Evolutionary conservation across 2,888 invertebrate genomes (phyloP).

Genomic region (Bellardia pandia): DNA sequence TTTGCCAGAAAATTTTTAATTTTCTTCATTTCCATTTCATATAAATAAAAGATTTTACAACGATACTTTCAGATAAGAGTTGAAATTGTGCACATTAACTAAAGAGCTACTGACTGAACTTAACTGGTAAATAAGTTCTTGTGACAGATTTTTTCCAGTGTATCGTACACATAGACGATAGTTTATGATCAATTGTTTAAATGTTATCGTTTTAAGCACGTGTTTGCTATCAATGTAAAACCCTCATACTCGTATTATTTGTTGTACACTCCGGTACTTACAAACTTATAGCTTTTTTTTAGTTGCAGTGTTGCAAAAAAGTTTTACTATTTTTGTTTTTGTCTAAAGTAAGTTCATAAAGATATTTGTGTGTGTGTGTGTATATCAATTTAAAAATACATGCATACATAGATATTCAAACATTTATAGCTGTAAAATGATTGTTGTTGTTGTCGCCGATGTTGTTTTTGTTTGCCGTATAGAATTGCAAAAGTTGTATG

Average conservation of each 20-base stretch:
- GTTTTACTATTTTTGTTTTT: background rate
- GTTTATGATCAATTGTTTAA: slow-evolving; percentile 57
- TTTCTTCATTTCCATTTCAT: no score
- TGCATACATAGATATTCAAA: background rate
- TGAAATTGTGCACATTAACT: no score
- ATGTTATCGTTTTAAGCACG: slow-evolving; percentile 71
- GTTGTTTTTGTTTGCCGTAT: background rate
- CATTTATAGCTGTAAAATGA: slow-evolving; percentile 51
- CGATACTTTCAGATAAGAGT: no score
- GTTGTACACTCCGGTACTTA: slow-evolving; percentile 16
- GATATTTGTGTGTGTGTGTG: background rate
- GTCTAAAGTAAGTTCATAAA: background rate
- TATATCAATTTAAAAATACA: slow-evolving; percentile 5
- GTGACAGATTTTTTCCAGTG: slow-evolving; percentile 1
- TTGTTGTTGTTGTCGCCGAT: slow-evolving; percentile 7
- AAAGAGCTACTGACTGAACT: no score
- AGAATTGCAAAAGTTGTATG: slow-evolving; percentile 59
- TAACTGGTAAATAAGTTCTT: background rate
- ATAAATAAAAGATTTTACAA: no score
- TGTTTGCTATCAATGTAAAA: slow-evolving; percentile 72
- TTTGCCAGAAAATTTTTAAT: no score
- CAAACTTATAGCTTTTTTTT: background rate
- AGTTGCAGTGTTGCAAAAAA: background rate
- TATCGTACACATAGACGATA: slow-evolving; percentile 26
- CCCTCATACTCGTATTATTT: slow-evolving; percentile 47